A percentile compares a stretch with the other conserved stretches of the same genome.
Conservation (phyloP, 2,113 vertebrate genomes). For the Orthochromis malagaraziensis region DNA sequence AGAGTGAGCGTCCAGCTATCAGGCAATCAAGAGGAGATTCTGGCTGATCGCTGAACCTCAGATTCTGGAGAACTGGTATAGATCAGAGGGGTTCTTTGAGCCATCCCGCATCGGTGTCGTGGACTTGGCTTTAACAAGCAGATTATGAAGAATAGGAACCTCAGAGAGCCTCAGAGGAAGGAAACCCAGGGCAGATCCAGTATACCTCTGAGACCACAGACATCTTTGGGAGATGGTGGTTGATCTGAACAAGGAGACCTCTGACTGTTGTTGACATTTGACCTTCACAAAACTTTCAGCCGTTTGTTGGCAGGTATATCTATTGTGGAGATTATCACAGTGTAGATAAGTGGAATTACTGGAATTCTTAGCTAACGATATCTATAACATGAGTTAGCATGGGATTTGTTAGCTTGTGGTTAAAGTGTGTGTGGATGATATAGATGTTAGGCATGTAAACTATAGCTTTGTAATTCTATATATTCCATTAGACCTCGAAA, state of each 20-base stretch:
- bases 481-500: neutral
- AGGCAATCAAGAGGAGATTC: neutral
- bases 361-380: neutral
- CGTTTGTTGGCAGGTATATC: neutral
- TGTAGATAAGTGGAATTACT: neutral
- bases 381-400: neutral
- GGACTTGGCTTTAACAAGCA: neutral
- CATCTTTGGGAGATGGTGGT: neutral
- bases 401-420: neutral
- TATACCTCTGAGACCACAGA: neutral
- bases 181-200: neutral
- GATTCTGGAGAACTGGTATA: neutral
- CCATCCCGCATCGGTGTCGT: neutral
- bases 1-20: neutral
- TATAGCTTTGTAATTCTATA: neutral
- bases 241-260: neutral
- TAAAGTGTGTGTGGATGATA: neutral
- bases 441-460: neutral
- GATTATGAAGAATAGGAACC: neutral
- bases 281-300: neutral
- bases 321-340: neutral
- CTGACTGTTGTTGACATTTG: neutral
- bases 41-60: fast-evolving
- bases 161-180: neutral
- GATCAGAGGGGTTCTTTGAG: neutral